Conservation (phyloP, 2,113 vertebrate species). For the Paradisaea rubra region DNA sequence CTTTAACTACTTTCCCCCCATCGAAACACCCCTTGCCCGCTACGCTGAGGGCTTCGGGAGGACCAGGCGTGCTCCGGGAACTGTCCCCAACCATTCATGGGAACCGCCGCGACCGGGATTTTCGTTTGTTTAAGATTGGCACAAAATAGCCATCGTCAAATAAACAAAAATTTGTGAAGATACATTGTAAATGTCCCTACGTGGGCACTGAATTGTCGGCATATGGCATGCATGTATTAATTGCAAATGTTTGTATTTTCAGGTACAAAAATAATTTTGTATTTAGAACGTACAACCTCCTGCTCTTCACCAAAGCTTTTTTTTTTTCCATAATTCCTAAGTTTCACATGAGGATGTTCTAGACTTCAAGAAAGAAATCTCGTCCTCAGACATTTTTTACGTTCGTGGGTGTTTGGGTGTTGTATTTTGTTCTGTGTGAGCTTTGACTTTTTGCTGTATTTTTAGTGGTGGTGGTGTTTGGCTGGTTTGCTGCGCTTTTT, state of each 20-base stretch:
- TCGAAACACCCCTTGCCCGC: neutral
- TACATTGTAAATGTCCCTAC: rapidly evolving
- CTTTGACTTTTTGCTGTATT: neutral
- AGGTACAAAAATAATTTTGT: neutral
- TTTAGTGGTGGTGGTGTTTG: neutral
- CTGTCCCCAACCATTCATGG: rapidly evolving
- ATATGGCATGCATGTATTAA: neutral
- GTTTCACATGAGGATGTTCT: neutral
- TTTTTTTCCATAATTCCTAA: neutral
- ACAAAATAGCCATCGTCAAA: neutral
- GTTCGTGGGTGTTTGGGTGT: neutral
- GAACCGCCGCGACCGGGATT: rapidly evolving
- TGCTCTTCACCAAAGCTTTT: neutral
- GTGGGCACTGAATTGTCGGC: neutral
- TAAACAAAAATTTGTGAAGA: neutral
- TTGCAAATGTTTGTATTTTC: neutral
- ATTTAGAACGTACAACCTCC: neutral
- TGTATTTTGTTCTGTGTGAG: neutral
- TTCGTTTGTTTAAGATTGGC: neutral
- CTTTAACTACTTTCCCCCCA: neutral
- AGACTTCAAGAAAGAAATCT: neutral
- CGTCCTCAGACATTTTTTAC: neutral
- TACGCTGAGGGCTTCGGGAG: neutral
- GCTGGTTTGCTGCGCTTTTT: neutral
- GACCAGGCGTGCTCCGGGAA: rapidly evolving